phyloP scores from a whole-genome alignment of 2,888 invertebrate genomes.

The Apotomis betuletana region DNA sequence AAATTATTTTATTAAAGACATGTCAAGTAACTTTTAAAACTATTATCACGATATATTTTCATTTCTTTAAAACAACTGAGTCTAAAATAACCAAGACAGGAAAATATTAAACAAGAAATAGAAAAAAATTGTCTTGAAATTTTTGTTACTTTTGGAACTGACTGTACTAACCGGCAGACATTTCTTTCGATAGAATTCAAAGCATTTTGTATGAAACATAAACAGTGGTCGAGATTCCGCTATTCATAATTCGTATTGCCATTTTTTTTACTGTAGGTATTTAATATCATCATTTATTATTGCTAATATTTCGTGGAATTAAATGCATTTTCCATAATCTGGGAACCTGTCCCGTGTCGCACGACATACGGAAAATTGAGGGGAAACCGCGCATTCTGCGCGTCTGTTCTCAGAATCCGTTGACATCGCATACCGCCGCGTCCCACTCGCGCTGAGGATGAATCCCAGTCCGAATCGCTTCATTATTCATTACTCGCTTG shows the following conservation, averaged over 20 bases:
- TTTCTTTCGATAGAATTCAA: slow-evolving; percentile 2
- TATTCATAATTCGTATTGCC: neutral
- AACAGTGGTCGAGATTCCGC: neutral
- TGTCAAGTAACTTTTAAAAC: slow-evolving; percentile 22
- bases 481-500: neutral
- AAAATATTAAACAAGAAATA: neutral
- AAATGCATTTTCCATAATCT: no score
- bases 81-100: neutral
- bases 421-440: neutral
- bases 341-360: no score
- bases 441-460: neutral
- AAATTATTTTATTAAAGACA: neutral
- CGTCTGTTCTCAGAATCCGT: neutral
- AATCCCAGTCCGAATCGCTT: neutral
- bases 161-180: neutral
- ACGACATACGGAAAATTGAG: no score
- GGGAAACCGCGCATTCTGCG: neutral
- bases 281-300: no score
- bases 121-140: neutral
- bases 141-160: neutral
- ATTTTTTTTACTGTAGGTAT: no score
- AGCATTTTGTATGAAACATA: neutral
- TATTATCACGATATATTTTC: slow-evolving; percentile 3
- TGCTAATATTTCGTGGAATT: no score
- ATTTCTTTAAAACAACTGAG: neutral